These are phyloP conservation scores for Anolis sagrei DNA, from an alignment of 2,113 vertebrate species.

Conservation along the genomic window DNA sequence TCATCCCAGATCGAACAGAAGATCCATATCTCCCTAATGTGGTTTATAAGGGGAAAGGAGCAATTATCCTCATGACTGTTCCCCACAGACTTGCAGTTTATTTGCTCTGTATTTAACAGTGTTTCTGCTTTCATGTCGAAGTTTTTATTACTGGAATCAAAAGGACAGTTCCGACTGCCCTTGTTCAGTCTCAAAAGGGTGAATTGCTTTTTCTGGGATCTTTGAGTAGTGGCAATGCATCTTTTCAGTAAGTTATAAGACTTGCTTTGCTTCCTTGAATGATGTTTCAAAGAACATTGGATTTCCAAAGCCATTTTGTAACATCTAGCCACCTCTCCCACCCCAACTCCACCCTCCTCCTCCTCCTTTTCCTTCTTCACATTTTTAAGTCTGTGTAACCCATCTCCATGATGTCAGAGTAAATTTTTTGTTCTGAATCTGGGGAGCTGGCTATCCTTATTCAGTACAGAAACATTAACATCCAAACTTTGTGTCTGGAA, in stretches of 20 bases:
- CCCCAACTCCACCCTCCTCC: no score
- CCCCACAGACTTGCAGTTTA: not conserved
- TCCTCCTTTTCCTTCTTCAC: no score
- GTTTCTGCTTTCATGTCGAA: not conserved
- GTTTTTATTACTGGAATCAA: not conserved
- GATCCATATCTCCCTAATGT: not conserved
- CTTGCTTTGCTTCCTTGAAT: not conserved
- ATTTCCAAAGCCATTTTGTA: not conserved
- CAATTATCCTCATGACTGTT: not conserved
- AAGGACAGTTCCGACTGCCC: not conserved
- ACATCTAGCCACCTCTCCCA: no score
- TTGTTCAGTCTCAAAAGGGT: no score
- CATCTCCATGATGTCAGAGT: no score
- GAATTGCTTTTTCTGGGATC: no score
- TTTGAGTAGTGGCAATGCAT: not conserved
- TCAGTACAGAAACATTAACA: not conserved
- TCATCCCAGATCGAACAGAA: not conserved
- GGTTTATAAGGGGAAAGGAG: not conserved
- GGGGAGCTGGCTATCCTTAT: not conserved
- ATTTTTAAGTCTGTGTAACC: no score
- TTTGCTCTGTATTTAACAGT: not conserved
- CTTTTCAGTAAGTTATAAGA: not conserved
- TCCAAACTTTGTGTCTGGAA: not conserved
- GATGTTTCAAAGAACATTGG: not conserved
- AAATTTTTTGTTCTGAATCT: no score